Evolutionary conservation across 2,113 vertebrate species (phyloP), one percentile per base, ranked within the genome.

Genomic region (Eupsittula cactorum): DNA sequence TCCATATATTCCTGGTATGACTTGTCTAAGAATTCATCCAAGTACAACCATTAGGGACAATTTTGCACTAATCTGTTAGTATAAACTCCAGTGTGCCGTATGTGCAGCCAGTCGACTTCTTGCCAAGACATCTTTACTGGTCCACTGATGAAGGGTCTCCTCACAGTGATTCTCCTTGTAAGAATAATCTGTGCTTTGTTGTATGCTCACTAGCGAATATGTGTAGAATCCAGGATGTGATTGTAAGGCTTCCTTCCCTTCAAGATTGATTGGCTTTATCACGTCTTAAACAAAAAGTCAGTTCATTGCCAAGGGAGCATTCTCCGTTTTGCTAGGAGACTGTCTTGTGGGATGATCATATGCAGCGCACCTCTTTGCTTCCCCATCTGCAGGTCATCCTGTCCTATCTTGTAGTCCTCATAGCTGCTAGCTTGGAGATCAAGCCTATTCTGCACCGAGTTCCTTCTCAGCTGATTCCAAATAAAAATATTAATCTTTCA

Each of bases 261-360:
- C 67, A 64, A 33, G 47, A 28, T 25, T 59, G 57, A 25, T 39
- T 60, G 20, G 5, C 10, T 62, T 82, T 50, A 39, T 55, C 13
- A 17, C 35, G 8, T 44, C 46, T 85, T 41, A 41, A 69, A 80
- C 17, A 65, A 74, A 75, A 80, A 16, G 21, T 31, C 41, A 69
- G 7, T 33, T 84, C 10, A 31, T 44, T 44, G 27, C 24, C 13
- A 35, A 78, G 46, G 57, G 8, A 39, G 9, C 20, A 9, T 46
- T 77, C 31, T 65, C 16, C 7, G 3, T 49, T 35, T 87, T 49
- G 5, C 37, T 52, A 28, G 49, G 41, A 69, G 31, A 42, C 70
- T 18, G 37, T 42, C 17, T 69, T 50, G 52, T 0, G 0, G 41
- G 23, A 33, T 84, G 18, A 27, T 60, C 27, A 13, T 42, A 21